Percentiles rank a stretch among this genome's conserved stretches.
These are phyloP conservation scores for Scaptomyza pallida DNA, from an alignment of 1,140 invertebrate genomes.

Conservation along the genomic window DNA sequence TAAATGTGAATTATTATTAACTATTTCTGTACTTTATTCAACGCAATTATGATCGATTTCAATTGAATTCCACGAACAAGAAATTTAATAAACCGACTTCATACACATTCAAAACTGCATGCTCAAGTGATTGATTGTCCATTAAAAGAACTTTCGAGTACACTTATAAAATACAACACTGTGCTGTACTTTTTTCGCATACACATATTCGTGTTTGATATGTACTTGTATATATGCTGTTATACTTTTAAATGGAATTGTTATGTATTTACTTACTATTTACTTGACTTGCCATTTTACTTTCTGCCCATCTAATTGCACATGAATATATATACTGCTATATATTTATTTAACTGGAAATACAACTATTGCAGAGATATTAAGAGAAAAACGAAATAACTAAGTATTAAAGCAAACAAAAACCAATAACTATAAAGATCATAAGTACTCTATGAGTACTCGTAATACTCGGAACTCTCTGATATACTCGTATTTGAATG, in stretches of 20 bases:
- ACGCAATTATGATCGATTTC: constrained; percentile 17
- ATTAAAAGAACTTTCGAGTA: constrained; percentile 6
- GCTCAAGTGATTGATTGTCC: constrained; percentile 30
- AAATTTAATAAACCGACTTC: constrained; percentile 1
- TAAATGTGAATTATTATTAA: constrained; percentile 27
- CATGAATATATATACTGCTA: constrained; percentile 35
- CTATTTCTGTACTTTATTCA: neutral
- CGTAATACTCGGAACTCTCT: constrained; percentile 40
- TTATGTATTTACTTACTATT: constrained; percentile 37
- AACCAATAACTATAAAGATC: constrained; percentile 18
- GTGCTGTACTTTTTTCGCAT: too few species aligned
- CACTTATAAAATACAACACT: constrained; percentile 6
- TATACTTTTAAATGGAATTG: constrained; percentile 50
- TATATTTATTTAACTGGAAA: constrained; percentile 45
- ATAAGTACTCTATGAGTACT: constrained; percentile 22
- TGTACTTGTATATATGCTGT: neutral
- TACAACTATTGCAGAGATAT: constrained; percentile 53
- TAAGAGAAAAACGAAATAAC: constrained; percentile 29
- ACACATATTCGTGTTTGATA: constrained; percentile 8
- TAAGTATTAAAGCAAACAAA: neutral
- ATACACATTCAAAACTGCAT: constrained; percentile 26
- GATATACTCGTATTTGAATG: constrained; percentile 71
- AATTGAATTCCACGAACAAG: constrained; percentile 11
- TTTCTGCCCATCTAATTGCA: constrained; percentile 84
- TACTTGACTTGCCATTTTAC: constrained; percentile 81